phyloP scores from a whole-genome alignment of 2,888 invertebrate species.

The Sphecodes monilicornis region DNA sequence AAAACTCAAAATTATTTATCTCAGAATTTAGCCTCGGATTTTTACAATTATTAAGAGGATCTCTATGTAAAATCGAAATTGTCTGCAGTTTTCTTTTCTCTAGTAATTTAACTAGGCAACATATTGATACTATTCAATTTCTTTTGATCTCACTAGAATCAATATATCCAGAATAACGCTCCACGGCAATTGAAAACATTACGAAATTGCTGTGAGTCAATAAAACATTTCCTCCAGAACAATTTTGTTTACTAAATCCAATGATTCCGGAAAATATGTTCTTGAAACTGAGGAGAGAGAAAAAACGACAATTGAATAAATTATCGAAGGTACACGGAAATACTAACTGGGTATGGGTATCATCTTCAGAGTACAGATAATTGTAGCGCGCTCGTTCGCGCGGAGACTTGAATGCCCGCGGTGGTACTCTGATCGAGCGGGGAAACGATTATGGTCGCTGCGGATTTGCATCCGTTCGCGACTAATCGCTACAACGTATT shows the following conservation, averaged over 20 bases:
- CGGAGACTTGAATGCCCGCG: constrained; percentile 30
- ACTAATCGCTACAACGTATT: constrained; percentile 57
- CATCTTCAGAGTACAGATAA: neutral
- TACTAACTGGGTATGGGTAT: neutral
- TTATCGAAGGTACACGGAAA: neutral
- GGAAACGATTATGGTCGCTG: constrained; percentile 23
- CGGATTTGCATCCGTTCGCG: constrained; percentile 21
- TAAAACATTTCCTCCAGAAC: neutral
- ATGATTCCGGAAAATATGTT: neutral
- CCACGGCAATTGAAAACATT: too few species aligned
- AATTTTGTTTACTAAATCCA: too few species aligned
- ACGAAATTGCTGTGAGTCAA: too few species aligned
- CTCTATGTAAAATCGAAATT: too few species aligned
- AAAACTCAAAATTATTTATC: neutral
- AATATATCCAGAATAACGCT: too few species aligned
- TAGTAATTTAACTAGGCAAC: too few species aligned
- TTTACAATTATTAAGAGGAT: neutral
- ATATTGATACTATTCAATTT: too few species aligned
- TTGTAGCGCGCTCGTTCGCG: neutral
- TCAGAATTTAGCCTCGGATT: neutral
- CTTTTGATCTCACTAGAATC: too few species aligned
- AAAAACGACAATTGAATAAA: neutral
- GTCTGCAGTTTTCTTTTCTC: too few species aligned
- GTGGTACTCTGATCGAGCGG: constrained; percentile 5
- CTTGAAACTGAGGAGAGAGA: neutral